Percentiles rank a stretch among this genome's conserved stretches.
Evolutionary conservation across 2,888 invertebrate species (phyloP).

Genomic region (Cosmorhoe ocellata): DNA sequence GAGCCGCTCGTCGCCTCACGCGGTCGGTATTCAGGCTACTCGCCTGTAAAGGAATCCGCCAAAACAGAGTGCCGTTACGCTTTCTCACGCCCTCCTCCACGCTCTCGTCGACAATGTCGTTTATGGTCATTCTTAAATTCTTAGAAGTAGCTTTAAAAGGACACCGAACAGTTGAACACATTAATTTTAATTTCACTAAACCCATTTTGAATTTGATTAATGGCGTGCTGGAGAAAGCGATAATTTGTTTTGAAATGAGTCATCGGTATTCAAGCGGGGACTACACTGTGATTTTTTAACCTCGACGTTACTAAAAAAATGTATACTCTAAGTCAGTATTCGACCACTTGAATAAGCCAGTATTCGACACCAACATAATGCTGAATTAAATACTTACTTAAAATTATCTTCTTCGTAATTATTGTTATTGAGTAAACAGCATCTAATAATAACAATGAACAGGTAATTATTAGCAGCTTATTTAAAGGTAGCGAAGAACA

Average conservation of each 20-base stretch:
- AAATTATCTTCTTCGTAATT: no score
- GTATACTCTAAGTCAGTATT: no score
- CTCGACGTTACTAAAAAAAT: no score
- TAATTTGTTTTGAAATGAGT: neutral
- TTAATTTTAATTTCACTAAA: neutral
- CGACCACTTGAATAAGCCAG: no score
- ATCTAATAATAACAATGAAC: no score
- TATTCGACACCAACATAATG: no score
- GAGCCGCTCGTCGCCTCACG: neutral
- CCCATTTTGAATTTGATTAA: slow-evolving; percentile 2
- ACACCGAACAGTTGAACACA: neutral
- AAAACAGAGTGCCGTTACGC: slow-evolving; percentile 17
- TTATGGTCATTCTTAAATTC: slow-evolving; percentile 6
- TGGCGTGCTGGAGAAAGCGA: slow-evolving; percentile 7
- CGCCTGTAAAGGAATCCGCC: slow-evolving; percentile 4
- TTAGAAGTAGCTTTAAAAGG: slow-evolving; percentile 3
- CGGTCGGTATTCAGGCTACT: slow-evolving; percentile 10
- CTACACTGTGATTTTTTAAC: no score
- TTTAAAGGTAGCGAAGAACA: no score
- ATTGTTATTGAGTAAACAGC: no score
- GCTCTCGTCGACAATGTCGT: neutral
- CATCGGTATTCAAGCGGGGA: neutral
- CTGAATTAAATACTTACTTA: no score
- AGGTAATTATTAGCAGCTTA: no score
- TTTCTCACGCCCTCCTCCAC: slow-evolving; percentile 18